Base-by-base conservation (phyloP, 2,113 vertebrate species). In the Catharus bicknelli region DNA sequence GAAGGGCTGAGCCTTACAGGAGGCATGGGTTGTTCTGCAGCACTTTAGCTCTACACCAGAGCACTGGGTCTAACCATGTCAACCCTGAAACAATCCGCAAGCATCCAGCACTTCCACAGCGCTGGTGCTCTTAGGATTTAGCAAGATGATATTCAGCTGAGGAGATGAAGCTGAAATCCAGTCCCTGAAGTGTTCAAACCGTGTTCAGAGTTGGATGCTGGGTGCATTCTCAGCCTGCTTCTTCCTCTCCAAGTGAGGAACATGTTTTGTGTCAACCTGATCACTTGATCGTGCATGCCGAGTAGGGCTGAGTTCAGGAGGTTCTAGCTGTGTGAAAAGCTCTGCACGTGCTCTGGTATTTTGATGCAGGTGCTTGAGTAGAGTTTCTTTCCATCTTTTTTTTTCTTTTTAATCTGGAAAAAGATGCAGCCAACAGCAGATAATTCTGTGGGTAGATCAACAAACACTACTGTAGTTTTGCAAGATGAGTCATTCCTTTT, bases 181-280 rank as follows among this genome's bases (percentile, higher is more conserved):
- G 0, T 27, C 20, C 38, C 53, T 50, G 19, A 32, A 45, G 21
- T 5, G 1, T 59, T 50, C 43, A 34, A 58, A 22, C 1, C 1
- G 22, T 3, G 1, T 57, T 76, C 1, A 5, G 47, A 47, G n/a
- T 20, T 83, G 45, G 66, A 25, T 43, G 11, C 25, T 59, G 79
- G 3, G 12, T n/a, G 8, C 9, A 30, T 64, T 69, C 29, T 76
- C 12, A 58, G 51, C 23, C 42, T 61, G n/a, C 29, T 73, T 86
- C 55, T 90, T 27, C 43, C 17, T 72, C 4, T 73, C 38, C 0
- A 2, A 61, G 16, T 0, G 4, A 66, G 22, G 38, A 78, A 34
- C 1, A 0, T 0, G 0, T 57, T 66, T 75, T 30, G 8, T 27
- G 40, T 53, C 55, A 79, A 10, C 29, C 16, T 75, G 19, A 34